Evolutionary conservation across 2,888 invertebrate genomes (phyloP), one percentile per base, ranked within the genome.

Genomic region (Spialia ferax): DNA sequence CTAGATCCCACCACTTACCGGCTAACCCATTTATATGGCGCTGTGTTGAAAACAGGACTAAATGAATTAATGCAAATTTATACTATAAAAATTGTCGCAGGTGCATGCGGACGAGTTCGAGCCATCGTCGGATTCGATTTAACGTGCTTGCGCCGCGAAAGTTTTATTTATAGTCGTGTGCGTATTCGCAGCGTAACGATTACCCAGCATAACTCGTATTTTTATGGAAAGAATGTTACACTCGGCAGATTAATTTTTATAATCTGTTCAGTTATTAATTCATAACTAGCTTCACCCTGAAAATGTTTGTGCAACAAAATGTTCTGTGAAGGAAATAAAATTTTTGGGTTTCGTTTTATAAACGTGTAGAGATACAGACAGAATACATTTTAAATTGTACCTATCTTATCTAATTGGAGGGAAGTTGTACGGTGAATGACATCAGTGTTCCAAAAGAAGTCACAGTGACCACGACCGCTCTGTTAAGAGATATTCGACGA

Each of bases 71-170:
- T 93, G 93, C 89, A 91, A 93, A 93, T 93, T 88, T 93, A 93
- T 93, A 92, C 93, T 89, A 91, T 93, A 93, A 93, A 93, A 93
- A 93, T 91, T 93, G 93, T 93, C 92, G 93, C 93, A 93, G 93
- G 93, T 93, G 93, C 91, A 82, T 76, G 70, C 76, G 81, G 92
- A 92, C 93, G 85, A 87, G 93, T 93, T 93, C 87, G 89, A 89
- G 80, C 85, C 86, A 86, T 86, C 86, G 86, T 83, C 82, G 87
- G 87, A 86, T 90, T 87, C 93, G 91, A 90, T 91, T 92, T 91
- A 91, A 89, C 91, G 91, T 87, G 89, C 86, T 89, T 88, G 86
- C 86, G 80, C 80, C 77, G 88, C 83, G 86, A 87, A 89, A 87
- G 84, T 89, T 90, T 91, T 93, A 93, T 93, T 92, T 92, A 90